phyloP scores from a whole-genome alignment of 2,888 invertebrate genomes.

The Criorhina ranunculi region DNA sequence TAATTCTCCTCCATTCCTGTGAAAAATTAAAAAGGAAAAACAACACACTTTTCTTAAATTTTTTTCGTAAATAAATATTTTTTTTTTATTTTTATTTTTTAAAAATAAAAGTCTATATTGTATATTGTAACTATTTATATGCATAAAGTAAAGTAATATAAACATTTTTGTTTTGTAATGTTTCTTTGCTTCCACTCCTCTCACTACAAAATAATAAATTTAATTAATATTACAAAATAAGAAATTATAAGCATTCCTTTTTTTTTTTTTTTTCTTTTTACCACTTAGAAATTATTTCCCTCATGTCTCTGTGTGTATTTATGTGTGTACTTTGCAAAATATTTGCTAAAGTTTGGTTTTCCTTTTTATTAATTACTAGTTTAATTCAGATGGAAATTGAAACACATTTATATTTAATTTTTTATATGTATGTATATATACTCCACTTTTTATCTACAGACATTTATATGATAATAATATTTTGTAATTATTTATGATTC shows the following conservation, averaged over 20 bases:
- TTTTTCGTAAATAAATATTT: slow-evolving; percentile 74
- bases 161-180: slow-evolving; percentile 60
- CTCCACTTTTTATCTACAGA: slow-evolving; percentile 61
- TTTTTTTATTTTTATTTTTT: slow-evolving; percentile 67
- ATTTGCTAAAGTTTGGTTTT: slow-evolving; percentile 50
- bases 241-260: slow-evolving; percentile 45
- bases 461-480: slow-evolving; percentile 60
- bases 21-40: slow-evolving; percentile 18
- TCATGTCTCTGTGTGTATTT: slow-evolving; percentile 54
- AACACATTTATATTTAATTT: slow-evolving; percentile 64
- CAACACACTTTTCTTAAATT: slow-evolving; percentile 8
- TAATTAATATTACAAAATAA: slow-evolving; percentile 59
- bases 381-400: slow-evolving; percentile 69
- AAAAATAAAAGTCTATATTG: slow-evolving; percentile 74
- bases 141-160: slow-evolving; percentile 68
- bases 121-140: slow-evolving; percentile 75
- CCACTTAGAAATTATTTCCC: slow-evolving; percentile 60
- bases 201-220: slow-evolving; percentile 52
- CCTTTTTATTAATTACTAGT: slow-evolving; percentile 37
- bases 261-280: slow-evolving; percentile 44
- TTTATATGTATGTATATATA: slow-evolving; percentile 35
- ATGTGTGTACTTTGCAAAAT: slow-evolving; percentile 64
- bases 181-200: slow-evolving; percentile 43
- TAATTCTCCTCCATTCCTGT: too few species aligned
- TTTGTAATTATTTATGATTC: slow-evolving; percentile 38